Evolutionary conservation across 2,113 vertebrate genomes (phyloP), one percentile per base, ranked within the genome.

Genomic region (Oncorhynchus clarkii): DNA sequence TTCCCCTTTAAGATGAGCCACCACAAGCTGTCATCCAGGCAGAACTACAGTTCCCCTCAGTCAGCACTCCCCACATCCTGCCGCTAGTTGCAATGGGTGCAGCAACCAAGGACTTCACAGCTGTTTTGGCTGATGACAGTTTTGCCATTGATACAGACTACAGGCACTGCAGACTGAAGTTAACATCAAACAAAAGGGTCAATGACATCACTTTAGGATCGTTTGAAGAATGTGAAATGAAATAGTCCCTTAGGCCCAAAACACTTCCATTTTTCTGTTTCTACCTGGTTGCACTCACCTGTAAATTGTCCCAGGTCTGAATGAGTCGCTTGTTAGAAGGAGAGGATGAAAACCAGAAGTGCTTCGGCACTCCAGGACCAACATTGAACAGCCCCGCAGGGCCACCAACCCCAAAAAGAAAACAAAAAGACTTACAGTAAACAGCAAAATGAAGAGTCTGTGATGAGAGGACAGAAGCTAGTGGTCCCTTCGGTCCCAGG

Each of bases 401-500:
- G 49, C 49, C 49, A 51, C 7, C 49, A 51, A 51, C 49, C 20
- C 60, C 39, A 12, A 45, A 45, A 12, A 45, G 9, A 45, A 64
- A 64, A 64, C 22, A 64, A 4, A 24, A 22, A 64, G 49, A 80
- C 85, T 82, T 71, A 87, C 86, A 84, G 12, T 77, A 5, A 5
- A 87, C 84, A 51, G 71, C 62, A 54, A 84, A 71, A 6, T 24
- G 1, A 22, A 83, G 27, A 75, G n/a, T 31, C 0, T 70, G 18
- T 60, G 48, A 74, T 1, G 78, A 79, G 4, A 34, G 27, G 73
- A 2, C 16, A 11, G 5, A 5, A 27, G 26, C 48, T 0, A 6
- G 74, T n/a, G 81, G 64, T 26, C 76, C 76, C 9, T n/a, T 24
- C 57, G 76, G 2, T 2, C 3, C 74, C 48, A 93, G 84, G 39